Evolutionary conservation across 2,113 vertebrate species (phyloP), one percentile per base, ranked within the genome.

Genomic region (Sinocyclocheilus rhinocerous): DNA sequence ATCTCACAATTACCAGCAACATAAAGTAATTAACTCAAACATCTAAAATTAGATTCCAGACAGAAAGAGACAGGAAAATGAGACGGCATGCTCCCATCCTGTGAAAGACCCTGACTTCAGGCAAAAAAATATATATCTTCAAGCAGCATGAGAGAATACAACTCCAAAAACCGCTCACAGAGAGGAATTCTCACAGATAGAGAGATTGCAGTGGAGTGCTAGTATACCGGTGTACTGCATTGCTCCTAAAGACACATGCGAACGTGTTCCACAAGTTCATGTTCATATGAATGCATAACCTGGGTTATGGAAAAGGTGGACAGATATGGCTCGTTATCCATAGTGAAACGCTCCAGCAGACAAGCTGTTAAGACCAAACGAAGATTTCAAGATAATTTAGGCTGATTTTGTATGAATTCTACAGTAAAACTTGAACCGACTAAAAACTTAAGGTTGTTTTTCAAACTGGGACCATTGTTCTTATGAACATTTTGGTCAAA

Each of bases 181-280:
- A 76, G 75, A 52, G 75, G 24, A 16, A 50, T 76, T 50, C n/a
- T 26, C 48, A 76, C n/a, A 76, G 73, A 76, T 26, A n/a, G 39
- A 67, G 67, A 18, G 36, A 22, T 72, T 72, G 69, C 4, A 72
- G 26, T 10, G 8, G 33, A 12, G 33, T 4, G 7, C 33, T 70
- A 15, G 7, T 36, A 29, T 7, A 29, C 65, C 16, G 9, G 12
- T 72, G 18, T 52, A 76, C 7, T 50, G 13, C 45, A 9, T 8
- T 76, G 20, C 0, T 36, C 29, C n/a, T 65, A 65, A 65, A 65
- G 61, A 65, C 61, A 65, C 24, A 26, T 63, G 3, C 10, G 11
- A 24, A 65, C 11, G 10, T 65, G n/a, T 26, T 65, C n/a, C 61
- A 65, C n/a, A 26, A 65, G 8, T 45, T 45, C 42, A 42, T 36